A percentile compares a stretch with the other conserved stretches of the same genome.
Conservation (phyloP, 2,888 invertebrate species). For the Blomia tropicalis region DNA sequence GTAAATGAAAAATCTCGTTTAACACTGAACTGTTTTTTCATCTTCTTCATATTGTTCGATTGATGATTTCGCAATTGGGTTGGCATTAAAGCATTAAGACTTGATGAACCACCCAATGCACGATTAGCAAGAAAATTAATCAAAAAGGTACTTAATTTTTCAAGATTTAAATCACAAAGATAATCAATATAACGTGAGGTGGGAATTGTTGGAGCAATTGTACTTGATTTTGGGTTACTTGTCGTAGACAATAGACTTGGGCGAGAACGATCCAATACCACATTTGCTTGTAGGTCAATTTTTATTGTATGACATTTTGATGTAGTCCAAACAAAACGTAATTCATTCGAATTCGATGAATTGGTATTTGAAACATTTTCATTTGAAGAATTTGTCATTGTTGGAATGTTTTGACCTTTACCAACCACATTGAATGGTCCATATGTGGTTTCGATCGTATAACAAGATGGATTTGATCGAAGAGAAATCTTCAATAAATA, state of each 20-base stretch:
- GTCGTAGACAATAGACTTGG: background rate
- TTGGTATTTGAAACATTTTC: background rate
- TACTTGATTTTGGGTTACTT: background rate
- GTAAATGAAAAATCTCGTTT: background rate
- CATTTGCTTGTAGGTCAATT: background rate
- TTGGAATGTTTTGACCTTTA: background rate
- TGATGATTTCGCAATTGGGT: background rate
- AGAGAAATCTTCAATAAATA: conserved; percentile 6
- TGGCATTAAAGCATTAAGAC: background rate
- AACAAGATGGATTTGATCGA: background rate
- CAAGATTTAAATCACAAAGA: conserved; percentile 5
- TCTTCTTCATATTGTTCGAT: background rate
- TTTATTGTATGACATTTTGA: background rate
- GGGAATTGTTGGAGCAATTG: background rate
- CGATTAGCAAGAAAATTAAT: conserved; percentile 10
- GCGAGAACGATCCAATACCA: background rate
- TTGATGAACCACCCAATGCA: background rate
- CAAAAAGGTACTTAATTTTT: conserved; percentile 6
- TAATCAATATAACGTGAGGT: background rate
- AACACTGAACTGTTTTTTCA: background rate
- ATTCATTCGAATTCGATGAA: background rate
- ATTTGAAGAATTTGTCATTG: background rate
- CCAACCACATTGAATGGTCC: conserved; percentile 9
- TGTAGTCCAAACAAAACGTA: conserved; percentile 15
- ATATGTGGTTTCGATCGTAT: conserved; percentile 10